Evolutionary conservation across 2,888 invertebrate genomes (phyloP), one percentile per base, ranked within the genome.

Genomic region (Amblyjoppa fuscipennis): DNA sequence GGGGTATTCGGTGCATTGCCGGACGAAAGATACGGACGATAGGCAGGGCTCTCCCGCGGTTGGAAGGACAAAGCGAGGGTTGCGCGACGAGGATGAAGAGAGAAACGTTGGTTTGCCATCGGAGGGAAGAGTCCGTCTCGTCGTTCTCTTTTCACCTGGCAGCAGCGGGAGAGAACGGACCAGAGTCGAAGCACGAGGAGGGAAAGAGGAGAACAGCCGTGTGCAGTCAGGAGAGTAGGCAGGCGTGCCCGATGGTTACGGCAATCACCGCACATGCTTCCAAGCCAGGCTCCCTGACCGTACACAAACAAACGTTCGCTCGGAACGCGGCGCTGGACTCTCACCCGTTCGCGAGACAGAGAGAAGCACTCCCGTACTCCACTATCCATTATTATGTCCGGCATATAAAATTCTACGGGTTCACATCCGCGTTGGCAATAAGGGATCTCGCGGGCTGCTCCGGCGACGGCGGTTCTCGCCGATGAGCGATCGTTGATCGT

Each of bases 181-280:
- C 64, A 75, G 61, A 75, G 75, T 51, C 75, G 45, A n/a, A n/a
- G 61, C 41, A 41, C n/a, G 45, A 28, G 66, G 45, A n/a, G 73
- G 59, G 49, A 45, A 45, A 34, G 20, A 51, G 66, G 7, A 61
- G 71, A 20, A 34, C 13, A 64, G 61, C 61, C 31, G 61, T 64
- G 53, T 41, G 73, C 45, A 74, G 45, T 61, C 74, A 31, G 53
- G 69, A 76, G 84, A 83, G 71, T 71, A 81, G 64, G 90, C 92
- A 92, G 93, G 93, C 93, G 93, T 93, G 92, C 93, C 93, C 93
- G 91, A 91, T 92, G 91, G 91, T 91, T 92, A 91, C 91, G 91
- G 92, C 92, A 92, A 92, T 92, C 92, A 91, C 93, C 90, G 93
- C 92, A 91, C 93, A 93, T 92, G 93, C 92, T 93, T 90, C 91